These are phyloP conservation scores for Strongylocentrotus purpuratus DNA, from an alignment of 35 echinoderm and acorn worm genomes.

Conservation along the genomic window DNA sequence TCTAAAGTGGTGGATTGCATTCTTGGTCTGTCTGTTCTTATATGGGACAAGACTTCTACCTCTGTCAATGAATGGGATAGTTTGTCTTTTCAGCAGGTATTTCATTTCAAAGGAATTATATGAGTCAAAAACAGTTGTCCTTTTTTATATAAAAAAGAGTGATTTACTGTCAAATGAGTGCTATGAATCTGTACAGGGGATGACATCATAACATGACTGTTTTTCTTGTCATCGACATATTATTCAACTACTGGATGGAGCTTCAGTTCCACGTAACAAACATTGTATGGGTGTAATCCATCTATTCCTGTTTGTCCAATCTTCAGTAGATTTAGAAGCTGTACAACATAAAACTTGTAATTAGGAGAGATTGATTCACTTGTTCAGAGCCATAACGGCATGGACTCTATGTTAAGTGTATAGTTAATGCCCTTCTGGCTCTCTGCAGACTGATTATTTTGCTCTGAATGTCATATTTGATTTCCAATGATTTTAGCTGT, in stretches of 20 bases:
- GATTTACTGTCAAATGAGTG: not conserved
- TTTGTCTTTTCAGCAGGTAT: slow-evolving; percentile 1
- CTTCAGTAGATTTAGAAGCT: not conserved
- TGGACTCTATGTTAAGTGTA: no score
- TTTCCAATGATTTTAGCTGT: no score
- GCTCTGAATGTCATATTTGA: no score
- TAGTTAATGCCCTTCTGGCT: no score
- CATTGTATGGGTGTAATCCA: not conserved
- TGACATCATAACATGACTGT: not conserved
- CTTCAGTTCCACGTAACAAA: not conserved
- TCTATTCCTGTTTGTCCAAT: not conserved
- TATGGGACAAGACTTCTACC: not conserved
- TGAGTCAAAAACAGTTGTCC: not conserved
- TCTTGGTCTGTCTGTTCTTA: not conserved
- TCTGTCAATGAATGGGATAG: not conserved
- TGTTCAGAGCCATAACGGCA: no score
- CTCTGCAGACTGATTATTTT: no score
- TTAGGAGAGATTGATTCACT: no score
- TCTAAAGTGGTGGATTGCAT: slow-evolving; percentile 2
- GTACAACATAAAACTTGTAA: not conserved
- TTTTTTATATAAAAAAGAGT: not conserved
- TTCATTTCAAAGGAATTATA: not conserved
- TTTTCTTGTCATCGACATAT: not conserved
- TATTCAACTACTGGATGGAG: not conserved
- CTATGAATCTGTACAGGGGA: not conserved